Base-by-base conservation (phyloP, 2,113 vertebrate species). In the Setophaga petechia region DNA sequence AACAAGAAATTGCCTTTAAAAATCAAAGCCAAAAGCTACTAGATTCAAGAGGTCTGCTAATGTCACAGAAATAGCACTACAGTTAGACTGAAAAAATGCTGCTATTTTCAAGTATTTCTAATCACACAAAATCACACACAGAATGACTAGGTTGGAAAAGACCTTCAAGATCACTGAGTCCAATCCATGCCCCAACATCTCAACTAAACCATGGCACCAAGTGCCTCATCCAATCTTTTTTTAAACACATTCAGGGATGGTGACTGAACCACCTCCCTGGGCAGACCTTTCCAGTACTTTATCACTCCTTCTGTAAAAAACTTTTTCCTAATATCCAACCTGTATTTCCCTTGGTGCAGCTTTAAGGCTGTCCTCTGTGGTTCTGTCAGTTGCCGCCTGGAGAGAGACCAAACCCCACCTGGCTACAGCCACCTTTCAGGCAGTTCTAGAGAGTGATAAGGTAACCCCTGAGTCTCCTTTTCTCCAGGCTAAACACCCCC, bases 71-170 rank as follows among this genome's bases (percentile, higher is more conserved):
- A 72, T 10, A 79, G 58, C 33, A 31, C 30, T n/a, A n/a, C 0
- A 4, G n/a, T 71, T 67, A 67, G 11, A 47, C 27, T 68, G 63
- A 59, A 79, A 89, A 79, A 66, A 84, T n/a, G 37, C 22, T 87
- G 28, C 25, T 86, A 16, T 67, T 94, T 74, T 89, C 51, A 67
- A 76, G 47, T n/a, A 67, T 62, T 86, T 73, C 65, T 72, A 59
- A 58, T 47, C 47, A n/a, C 23, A 72, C 37, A 55, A 37, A 68
- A 67, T 46, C 31, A 68, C 17, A 47, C 44, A 17, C 20, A 59
- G 43, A 43, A 54, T 35, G 7, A 55, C 25, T 19, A 44, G 49
- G 15, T 9, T 44, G 49, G 39, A 54, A 66, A 31, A 52, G 31
- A 43, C 15, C 47, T 43, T 65, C 59, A 28, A n/a, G 47, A 63